Conservation (phyloP, 2,888 invertebrate genomes). For the Drosophila fungiperda region DNA sequence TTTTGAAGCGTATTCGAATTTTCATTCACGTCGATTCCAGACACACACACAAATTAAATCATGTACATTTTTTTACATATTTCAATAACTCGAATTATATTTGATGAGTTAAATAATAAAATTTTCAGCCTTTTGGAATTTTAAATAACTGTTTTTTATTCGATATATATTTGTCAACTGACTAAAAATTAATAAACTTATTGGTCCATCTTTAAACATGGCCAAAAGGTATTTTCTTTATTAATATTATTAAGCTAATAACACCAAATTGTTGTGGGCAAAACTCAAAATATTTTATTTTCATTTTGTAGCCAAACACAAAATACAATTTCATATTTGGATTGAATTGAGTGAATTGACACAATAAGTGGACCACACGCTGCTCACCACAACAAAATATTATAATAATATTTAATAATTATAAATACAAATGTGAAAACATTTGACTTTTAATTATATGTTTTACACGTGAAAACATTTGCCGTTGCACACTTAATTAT, state of each 20-base stretch:
- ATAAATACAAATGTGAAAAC: slow-evolving; percentile 25
- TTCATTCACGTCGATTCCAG: neutral
- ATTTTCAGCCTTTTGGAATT: neutral
- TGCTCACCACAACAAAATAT: slow-evolving; percentile 5
- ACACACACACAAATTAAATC: neutral
- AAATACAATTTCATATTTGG: neutral
- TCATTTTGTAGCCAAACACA: neutral
- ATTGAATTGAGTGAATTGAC: neutral
- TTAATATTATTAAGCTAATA: too few relatives aligned
- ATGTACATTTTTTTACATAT: neutral
- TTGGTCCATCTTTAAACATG: neutral
- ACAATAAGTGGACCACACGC: neutral
- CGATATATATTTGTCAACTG: neutral
- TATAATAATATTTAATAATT: slow-evolving; percentile 16
- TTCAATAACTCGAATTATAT: neutral
- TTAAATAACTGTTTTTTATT: neutral
- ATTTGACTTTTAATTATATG: slow-evolving; percentile 39
- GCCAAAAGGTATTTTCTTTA: neutral
- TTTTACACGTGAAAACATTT: slow-evolving; percentile 24
- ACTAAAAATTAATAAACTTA: neutral
- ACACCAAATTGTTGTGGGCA: too few relatives aligned
- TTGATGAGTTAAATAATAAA: neutral
- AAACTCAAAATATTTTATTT: too few relatives aligned
- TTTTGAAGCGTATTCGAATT: neutral
- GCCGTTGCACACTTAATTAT: slow-evolving; percentile 32